Base-by-base conservation (phyloP, 92 coral and sea anemone genomes). In the Ricordea florida region DNA sequence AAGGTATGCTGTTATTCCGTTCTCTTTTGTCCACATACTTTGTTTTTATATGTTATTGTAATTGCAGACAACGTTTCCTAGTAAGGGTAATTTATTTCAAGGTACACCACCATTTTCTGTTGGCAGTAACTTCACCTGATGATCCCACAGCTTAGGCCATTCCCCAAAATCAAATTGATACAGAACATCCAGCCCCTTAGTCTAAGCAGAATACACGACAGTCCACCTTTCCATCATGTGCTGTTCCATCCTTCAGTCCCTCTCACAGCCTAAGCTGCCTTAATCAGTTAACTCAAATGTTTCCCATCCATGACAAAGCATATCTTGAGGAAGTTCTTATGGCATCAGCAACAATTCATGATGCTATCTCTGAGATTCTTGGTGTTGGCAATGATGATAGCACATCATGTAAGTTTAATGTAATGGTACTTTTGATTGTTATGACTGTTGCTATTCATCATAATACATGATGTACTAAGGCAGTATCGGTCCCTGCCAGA, bases 261-360 rank as follows among this genome's bases (percentile, higher is more conserved):
- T 3, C 57, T 18, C 11, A 50, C 2, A 50, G 57, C 57, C 57
- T 50, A 18, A 50, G 4, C 27, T n/a, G n/a, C n/a, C n/a, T n/a
- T n/a, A n/a, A n/a, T n/a, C 57, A 50, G 57, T 21, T 50, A 50
- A 33, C 30, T 50, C 57, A 50, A 50, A 50, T 50, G 57, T 50
- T 50, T 23, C 57, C 30, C 30, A 21, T 33, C 27, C 30, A 50
- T 50, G 57, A 50, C 57, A 50, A 50, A 50, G 57, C 27, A 50
- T 50, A 50, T 50, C 57, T 21, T 50, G 57, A 50, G 25, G 55
- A 47, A 47, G 55, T 47, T 47, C 55, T 47, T 20, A 17, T 47
- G 16, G 55, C 57, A 50, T 50, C 57, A 21, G 57, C 57, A 50
- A 47, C 55, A 47, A 47, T 47, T 47, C 55, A 47, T 4, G 55